These are phyloP conservation scores for Phyllopteryx taeniolatus DNA, from an alignment of 2,113 vertebrate genomes.

Conservation along the genomic window DNA sequence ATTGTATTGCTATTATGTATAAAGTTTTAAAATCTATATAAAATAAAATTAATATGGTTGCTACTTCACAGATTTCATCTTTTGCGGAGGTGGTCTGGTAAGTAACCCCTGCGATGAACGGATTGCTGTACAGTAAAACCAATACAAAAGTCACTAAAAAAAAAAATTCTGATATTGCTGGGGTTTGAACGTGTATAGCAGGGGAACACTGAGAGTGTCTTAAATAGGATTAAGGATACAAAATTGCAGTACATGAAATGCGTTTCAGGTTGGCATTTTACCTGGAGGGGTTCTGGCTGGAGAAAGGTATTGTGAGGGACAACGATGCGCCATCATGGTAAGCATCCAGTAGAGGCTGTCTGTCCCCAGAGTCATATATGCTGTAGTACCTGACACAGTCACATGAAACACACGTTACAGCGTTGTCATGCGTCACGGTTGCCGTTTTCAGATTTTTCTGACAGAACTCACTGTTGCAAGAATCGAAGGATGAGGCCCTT, in stretches of 20 bases:
- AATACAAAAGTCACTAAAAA: no score
- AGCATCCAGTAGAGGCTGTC: constrained; percentile 85
- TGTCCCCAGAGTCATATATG: constrained; percentile 83
- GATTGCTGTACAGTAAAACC: no score
- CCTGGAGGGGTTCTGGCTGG: constrained; percentile 78
- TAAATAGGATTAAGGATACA: background rate
- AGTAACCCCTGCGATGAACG: no score
- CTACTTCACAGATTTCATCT: no score
- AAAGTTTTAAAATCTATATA: no score
- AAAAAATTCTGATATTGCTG: no score
- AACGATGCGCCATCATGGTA: constrained; percentile 88
- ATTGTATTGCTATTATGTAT: no score
- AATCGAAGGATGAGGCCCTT: constrained; percentile 80
- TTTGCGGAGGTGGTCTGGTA: no score
- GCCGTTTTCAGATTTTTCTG: background rate
- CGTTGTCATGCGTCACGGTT: background rate
- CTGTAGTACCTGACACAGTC: constrained; percentile 78
- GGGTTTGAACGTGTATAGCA: no score
- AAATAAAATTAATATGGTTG: no score
- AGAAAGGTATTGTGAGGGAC: constrained; percentile 80
- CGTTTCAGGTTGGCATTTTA: constrained; percentile 30
- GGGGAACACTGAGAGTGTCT: background rate
- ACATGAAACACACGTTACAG: background rate
- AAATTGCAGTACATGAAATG: background rate
- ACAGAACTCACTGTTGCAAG: constrained; percentile 82